phyloP scores from a whole-genome alignment of 2,888 invertebrate species.

The Morpho achilles region DNA sequence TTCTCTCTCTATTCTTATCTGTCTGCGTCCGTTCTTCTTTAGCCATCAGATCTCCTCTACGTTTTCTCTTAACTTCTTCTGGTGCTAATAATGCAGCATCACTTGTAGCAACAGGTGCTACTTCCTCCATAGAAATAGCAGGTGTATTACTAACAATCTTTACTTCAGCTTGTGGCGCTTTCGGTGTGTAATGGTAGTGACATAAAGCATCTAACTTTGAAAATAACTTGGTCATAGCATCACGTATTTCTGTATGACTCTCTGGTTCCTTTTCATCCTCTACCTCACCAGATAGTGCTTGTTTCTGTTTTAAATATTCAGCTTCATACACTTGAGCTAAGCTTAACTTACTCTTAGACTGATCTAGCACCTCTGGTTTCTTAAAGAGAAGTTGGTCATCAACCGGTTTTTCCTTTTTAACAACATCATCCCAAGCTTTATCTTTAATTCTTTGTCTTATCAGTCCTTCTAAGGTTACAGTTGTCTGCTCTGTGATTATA shows the following conservation, averaged over 20 bases:
- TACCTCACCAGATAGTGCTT: conserved; percentile 74
- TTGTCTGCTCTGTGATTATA: conserved; percentile 94
- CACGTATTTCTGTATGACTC: conserved; percentile 87
- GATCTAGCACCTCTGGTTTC: conserved; percentile 92
- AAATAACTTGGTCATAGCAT: conserved; percentile 87
- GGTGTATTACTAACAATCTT: conserved; percentile 95
- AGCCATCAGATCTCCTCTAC: conserved; percentile 79
- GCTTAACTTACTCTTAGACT: conserved; percentile 96
- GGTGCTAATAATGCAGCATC: conserved; percentile 93
- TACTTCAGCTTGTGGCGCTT: conserved; percentile 89
- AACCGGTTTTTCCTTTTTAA: conserved; percentile 89
- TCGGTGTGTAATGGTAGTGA: conserved; percentile 97
- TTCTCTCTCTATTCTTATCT: conserved; percentile 92
- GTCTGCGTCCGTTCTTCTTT: conserved; percentile 90
- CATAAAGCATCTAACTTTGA: conserved; percentile 93
- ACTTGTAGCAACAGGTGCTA: conserved; percentile 92
- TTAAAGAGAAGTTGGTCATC: conserved; percentile 91
- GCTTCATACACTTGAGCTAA: conserved; percentile 96
- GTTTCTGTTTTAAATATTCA: conserved; percentile 86
- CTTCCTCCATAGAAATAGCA: conserved; percentile 96
- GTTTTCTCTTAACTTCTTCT: conserved; percentile 89
- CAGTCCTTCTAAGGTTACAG: conserved; percentile 91
- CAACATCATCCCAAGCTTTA: conserved; percentile 96
- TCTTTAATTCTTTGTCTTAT: conserved; percentile 96
- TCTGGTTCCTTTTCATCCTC: conserved; percentile 84